phyloP scores from a whole-genome alignment of 2,888 invertebrate species.

The Tinea pellionella region DNA sequence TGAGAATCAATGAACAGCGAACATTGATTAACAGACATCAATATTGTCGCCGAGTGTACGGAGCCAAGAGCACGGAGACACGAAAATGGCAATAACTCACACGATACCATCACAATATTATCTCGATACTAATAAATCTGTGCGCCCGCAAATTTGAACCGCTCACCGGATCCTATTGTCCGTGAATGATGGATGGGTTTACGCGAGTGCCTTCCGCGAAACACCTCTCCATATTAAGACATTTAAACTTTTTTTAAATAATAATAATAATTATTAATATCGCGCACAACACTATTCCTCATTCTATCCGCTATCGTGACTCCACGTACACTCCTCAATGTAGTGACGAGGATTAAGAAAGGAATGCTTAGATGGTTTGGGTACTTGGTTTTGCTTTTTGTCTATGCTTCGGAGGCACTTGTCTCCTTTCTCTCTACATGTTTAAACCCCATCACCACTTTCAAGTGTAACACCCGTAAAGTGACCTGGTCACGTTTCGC shows the following conservation, averaged over 20 bases:
- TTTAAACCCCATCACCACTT: no score
- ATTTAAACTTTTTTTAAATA: neutral
- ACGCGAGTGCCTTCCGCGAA: conserved; percentile 6
- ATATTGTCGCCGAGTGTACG: conserved; percentile 8
- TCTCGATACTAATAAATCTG: conserved; percentile 14
- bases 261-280: no score
- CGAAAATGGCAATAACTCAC: conserved; percentile 14
- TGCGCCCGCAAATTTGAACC: conserved; percentile 15
- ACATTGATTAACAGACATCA: neutral
- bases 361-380: no score
- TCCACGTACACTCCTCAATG: no score
- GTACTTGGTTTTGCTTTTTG: no score
- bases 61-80: neutral
- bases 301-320: no score
- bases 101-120: conserved; percentile 13
- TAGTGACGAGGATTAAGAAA: no score
- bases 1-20: neutral
- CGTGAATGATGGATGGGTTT: conserved; percentile 15
- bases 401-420: no score
- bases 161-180: conserved; percentile 15
- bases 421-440: no score
- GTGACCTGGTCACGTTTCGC: no score
- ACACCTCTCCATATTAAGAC: neutral
- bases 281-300: no score
- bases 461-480: no score